Conservation (phyloP, 2,797 vertebrate genomes). For the Antrozous pallidus region DNA sequence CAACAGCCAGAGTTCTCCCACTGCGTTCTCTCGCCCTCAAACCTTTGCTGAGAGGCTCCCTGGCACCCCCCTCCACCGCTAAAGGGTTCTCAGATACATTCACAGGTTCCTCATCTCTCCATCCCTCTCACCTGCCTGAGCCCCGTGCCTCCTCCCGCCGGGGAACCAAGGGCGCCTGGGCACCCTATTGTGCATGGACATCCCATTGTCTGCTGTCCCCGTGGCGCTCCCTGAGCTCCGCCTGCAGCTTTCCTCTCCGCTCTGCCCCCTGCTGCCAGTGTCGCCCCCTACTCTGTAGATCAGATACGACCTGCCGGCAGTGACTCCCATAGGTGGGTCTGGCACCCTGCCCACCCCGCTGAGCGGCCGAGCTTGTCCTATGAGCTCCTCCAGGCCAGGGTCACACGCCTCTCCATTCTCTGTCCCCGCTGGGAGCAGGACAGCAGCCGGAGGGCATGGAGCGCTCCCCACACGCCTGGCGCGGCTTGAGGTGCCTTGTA, state of each 20-base stretch:
- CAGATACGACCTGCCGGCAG: too few species aligned
- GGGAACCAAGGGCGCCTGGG: background rate
- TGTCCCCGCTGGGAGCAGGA: rapidly evolving
- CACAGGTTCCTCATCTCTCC: background rate
- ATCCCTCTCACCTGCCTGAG: background rate
- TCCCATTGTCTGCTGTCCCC: background rate
- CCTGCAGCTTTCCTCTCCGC: rapidly evolving
- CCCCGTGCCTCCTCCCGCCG: background rate
- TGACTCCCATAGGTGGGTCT: background rate
- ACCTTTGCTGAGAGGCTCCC: background rate
- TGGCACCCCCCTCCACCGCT: rapidly evolving
- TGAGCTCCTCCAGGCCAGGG: background rate
- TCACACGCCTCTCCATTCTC: rapidly evolving
- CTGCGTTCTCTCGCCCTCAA: rapidly evolving
- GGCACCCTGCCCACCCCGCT: background rate
- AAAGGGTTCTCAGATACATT: rapidly evolving
- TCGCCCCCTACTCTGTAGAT: too few species aligned
- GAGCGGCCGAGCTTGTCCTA: background rate
- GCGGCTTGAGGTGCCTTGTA: background rate
- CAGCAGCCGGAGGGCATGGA: rapidly evolving
- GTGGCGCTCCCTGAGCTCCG: too few species aligned
- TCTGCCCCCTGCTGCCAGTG: background rate
- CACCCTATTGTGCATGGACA: rapidly evolving
- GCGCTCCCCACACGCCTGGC: rapidly evolving
- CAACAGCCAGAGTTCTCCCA: rapidly evolving